phyloP scores from a whole-genome alignment of 2,888 invertebrate genomes.

The Liposcelis brunnea region DNA sequence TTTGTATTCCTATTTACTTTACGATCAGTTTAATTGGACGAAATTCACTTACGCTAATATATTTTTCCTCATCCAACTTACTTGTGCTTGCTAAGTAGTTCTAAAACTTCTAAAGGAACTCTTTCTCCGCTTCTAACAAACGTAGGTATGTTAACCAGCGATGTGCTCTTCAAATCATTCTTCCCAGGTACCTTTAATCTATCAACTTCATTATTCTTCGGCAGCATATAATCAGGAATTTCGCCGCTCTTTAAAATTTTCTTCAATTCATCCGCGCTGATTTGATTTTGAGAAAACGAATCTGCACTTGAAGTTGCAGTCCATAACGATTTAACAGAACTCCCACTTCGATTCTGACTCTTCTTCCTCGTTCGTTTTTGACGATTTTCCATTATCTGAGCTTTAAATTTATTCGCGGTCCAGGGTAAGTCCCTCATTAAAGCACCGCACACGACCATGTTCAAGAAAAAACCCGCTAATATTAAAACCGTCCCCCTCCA shows the following conservation, averaged over 20 bases:
- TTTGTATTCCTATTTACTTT: too few species aligned
- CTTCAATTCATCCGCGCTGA: slow-evolving; percentile 19
- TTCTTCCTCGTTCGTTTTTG: slow-evolving; percentile 42
- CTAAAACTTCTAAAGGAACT: slow-evolving; percentile 58
- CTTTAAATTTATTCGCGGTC: slow-evolving; percentile 31
- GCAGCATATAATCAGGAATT: not conserved
- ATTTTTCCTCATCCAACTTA: too few species aligned
- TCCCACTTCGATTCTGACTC: slow-evolving; percentile 30
- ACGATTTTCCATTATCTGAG: slow-evolving; percentile 35
- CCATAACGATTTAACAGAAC: slow-evolving; percentile 11
- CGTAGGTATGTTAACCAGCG: slow-evolving; percentile 72
- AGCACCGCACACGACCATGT: slow-evolving; percentile 64
- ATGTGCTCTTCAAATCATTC: slow-evolving; percentile 42
- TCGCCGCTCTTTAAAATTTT: slow-evolving; percentile 7
- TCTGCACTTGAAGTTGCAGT: slow-evolving; percentile 42
- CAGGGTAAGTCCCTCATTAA: slow-evolving; percentile 62
- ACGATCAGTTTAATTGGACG: too few species aligned
- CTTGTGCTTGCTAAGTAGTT: slow-evolving; percentile 47
- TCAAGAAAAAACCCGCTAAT: slow-evolving; percentile 60
- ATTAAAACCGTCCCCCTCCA: slow-evolving; percentile 70
- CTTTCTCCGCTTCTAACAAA: slow-evolving; percentile 62
- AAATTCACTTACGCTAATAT: too few species aligned
- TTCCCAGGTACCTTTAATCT: slow-evolving; percentile 19
- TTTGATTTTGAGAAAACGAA: slow-evolving; percentile 43
- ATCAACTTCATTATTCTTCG: slow-evolving; percentile 20